phyloP scores from a whole-genome alignment of 2,113 vertebrate genomes.

The Ahaetulla prasina region DNA sequence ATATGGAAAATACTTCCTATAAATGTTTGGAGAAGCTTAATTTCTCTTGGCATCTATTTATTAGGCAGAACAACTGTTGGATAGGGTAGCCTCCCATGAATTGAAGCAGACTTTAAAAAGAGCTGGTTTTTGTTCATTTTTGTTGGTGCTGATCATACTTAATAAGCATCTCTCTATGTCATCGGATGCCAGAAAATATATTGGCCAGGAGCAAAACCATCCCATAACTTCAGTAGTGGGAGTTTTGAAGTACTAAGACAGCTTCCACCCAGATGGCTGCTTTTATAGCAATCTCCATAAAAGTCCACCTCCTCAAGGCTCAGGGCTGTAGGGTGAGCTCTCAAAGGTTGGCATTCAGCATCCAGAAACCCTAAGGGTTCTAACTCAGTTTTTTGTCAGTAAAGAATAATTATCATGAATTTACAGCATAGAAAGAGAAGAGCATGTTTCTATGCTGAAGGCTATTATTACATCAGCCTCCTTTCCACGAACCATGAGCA shows the following conservation, averaged over 20 bases:
- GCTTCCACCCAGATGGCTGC: background rate
- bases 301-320: background rate
- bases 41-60: background rate
- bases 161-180: slow-evolving; percentile 30
- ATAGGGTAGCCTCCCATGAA: background rate
- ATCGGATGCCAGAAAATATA: slow-evolving; percentile 11
- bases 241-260: background rate
- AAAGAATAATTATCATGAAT: background rate
- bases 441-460: background rate
- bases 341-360: background rate
- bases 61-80: background rate
- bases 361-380: background rate
- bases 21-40: slow-evolving; percentile 10
- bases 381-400: background rate
- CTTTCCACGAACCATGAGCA: background rate
- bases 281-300: background rate
- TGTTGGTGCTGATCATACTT: background rate
- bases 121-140: background rate
- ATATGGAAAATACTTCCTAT: slow-evolving; percentile 15
- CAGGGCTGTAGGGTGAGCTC: background rate
- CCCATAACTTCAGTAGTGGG: background rate
- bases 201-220: background rate
- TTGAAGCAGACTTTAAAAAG: background rate
- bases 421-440: background rate
- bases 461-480: background rate